These are phyloP conservation scores for Neelides sp. DNA, from an alignment of 1,140 invertebrate species.

Conservation along the genomic window DNA sequence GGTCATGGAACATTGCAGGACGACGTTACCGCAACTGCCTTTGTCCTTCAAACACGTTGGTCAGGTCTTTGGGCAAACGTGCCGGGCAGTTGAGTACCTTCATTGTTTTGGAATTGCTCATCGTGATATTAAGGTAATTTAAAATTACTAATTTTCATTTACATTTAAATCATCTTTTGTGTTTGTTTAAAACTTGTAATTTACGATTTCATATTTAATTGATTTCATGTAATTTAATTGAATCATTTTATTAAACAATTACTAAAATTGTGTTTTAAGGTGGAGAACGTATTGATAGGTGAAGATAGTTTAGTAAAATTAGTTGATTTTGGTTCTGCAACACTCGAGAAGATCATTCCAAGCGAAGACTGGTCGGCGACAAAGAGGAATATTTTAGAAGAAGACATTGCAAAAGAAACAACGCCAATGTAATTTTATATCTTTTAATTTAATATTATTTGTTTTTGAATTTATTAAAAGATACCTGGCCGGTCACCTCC, in stretches of 20 bases:
- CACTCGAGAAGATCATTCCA: constrained; percentile 65
- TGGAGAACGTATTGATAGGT: constrained; percentile 63
- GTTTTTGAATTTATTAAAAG: too few species aligned
- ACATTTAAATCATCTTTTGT: too few species aligned
- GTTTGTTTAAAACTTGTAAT: too few species aligned
- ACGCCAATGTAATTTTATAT: constrained; percentile 60
- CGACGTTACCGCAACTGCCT: constrained; percentile 9
- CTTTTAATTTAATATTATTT: too few species aligned
- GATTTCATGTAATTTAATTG: constrained; percentile 2
- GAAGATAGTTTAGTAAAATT: constrained; percentile 75
- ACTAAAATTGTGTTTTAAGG: constrained; percentile 34
- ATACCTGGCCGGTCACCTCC: too few species aligned
- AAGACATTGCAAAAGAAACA: constrained; percentile 64
- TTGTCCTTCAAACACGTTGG: constrained; percentile 11
- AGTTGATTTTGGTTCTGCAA: constrained; percentile 97
- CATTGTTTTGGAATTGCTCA: constrained; percentile 26
- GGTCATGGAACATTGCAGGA: constrained; percentile 24
- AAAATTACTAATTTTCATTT: too few species aligned
- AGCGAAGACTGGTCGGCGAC: constrained; percentile 82
- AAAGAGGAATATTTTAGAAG: constrained; percentile 81
- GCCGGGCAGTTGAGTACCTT: constrained; percentile 25
- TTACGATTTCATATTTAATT: neutral
- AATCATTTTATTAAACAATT: constrained; percentile 1
- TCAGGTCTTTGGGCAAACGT: constrained; percentile 27
- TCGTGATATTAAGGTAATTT: constrained; percentile 27